Base-by-base conservation (phyloP, 2,888 invertebrate genomes). In the Ceriagrion tenellum region DNA sequence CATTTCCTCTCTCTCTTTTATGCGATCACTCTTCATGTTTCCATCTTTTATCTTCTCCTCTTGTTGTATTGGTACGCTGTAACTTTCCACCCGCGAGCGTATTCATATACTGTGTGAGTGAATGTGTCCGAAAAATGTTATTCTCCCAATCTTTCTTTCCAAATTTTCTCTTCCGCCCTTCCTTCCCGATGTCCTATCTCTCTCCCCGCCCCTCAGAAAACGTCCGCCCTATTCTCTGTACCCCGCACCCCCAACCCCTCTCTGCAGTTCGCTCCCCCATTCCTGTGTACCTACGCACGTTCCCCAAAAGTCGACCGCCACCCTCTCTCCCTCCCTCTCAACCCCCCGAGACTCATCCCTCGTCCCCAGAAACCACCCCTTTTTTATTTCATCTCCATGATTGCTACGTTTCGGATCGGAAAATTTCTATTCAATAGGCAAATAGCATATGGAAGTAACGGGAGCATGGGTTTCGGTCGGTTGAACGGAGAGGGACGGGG, bases 381-480 rank as follows among this genome's bases (percentile, higher is more conserved):
- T 69, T n/a, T 35, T 93, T 93, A 93, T 93, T 93, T 93, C 93
- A 93, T 93, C 93, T 63, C 59, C 93, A 93, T 93, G 93, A 93
- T 93, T 93, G 93, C 93, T 81, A 93, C 69, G 93, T 93, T 93
- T 93, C 93, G 93, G 93, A 93, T 93, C 93, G 93, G 93, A 93
- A 93, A 93, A 93, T 93, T 93, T 93, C 93, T 69, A 93, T 93
- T 93, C 93, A 93, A 93, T 93, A 93, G 93, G 93, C 93, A 93
- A 93, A 93, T 93, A 74, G 93, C 93, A 74, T 93, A 74, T 93
- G 93, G 69, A 69, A 91, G 35, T n/a, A 91, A 40, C 30, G 91
- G 90, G 90, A 30, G 30, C 69, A 12, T 20, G 35, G 35, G 91
- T 20, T n/a, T 47, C 47, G 47, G 47, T 8, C 8, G 35, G 63